phyloP scores from a whole-genome alignment of 2,888 invertebrate species.

The Nomada ruficornis region DNA sequence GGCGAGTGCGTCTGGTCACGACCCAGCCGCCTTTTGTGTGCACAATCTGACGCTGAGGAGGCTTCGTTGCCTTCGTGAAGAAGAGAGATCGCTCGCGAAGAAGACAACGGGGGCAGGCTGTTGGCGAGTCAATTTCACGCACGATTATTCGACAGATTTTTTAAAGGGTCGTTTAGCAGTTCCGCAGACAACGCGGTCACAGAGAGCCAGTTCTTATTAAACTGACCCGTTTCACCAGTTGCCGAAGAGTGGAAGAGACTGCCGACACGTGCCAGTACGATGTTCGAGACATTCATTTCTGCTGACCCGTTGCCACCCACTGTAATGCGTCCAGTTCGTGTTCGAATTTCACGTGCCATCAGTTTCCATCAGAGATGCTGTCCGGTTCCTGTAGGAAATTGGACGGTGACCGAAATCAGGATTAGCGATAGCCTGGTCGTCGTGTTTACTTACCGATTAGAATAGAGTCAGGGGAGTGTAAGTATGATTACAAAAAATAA shows the following conservation, averaged over 20 bases:
- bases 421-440: too few species aligned
- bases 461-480: too few species aligned
- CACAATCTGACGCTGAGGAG: slow-evolving; percentile 20
- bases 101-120: slow-evolving; percentile 22
- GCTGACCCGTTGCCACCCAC: slow-evolving; percentile 6
- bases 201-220: slow-evolving; percentile 12
- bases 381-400: background rate
- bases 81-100: slow-evolving; percentile 39
- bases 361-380: background rate
- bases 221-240: slow-evolving; percentile 10
- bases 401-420: slow-evolving; percentile 5
- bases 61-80: slow-evolving; percentile 17
- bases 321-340: background rate
- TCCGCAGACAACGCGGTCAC: background rate
- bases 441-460: too few species aligned
- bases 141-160: slow-evolving; percentile 49
- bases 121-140: slow-evolving; percentile 63
- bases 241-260: background rate
- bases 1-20: slow-evolving; percentile 25
- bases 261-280: slow-evolving; percentile 11
- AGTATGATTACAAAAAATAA: too few species aligned
- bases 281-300: slow-evolving; percentile 22
- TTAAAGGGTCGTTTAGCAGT: slow-evolving; percentile 5
- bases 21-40: slow-evolving; percentile 43
- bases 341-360: slow-evolving; percentile 36